A percentile compares a stretch with the other conserved stretches of the same genome.
Evolutionary conservation across 2,113 vertebrate species (phyloP).

Genomic region (Empidonax alnorum): DNA sequence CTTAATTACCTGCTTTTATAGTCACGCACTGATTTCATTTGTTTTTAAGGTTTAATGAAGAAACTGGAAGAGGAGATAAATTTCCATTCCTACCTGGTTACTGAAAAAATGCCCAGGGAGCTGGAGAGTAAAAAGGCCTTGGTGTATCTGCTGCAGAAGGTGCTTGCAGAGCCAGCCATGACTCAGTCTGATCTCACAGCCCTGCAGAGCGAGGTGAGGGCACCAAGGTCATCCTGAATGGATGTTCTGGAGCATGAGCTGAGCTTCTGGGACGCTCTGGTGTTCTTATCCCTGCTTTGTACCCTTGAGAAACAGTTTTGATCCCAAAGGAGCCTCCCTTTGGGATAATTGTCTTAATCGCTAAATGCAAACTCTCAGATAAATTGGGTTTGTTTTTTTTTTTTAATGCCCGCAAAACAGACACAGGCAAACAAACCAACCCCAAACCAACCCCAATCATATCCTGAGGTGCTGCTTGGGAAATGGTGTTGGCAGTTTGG

Average conservation of each 20-base stretch:
- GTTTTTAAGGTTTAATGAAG: conserved; percentile 88
- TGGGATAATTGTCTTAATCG: not conserved
- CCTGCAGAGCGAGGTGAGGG: conserved; percentile 86
- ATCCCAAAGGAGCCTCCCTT: not conserved
- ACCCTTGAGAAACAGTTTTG: not conserved
- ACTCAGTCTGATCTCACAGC: conserved; percentile 86
- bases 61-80: conserved; percentile 94
- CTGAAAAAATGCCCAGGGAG: conserved; percentile 92
- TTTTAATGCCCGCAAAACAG: not conserved
- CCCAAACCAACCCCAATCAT: not conserved
- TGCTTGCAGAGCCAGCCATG: conserved; percentile 91
- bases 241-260: not conserved
- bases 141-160: conserved; percentile 87
- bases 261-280: not conserved
- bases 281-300: not conserved
- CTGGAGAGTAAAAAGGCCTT: conserved; percentile 85
- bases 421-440: not conserved
- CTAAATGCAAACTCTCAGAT: not conserved
- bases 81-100: conserved; percentile 92
- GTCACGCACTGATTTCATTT: conserved; percentile 33
- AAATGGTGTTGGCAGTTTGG: not conserved
- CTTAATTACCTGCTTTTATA: conserved; percentile 26
- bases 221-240: not conserved
- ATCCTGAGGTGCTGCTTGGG: not conserved
- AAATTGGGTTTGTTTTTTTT: not conserved